phyloP scores from a whole-genome alignment of 1,140 invertebrate species.

The Pissodes strobi region DNA sequence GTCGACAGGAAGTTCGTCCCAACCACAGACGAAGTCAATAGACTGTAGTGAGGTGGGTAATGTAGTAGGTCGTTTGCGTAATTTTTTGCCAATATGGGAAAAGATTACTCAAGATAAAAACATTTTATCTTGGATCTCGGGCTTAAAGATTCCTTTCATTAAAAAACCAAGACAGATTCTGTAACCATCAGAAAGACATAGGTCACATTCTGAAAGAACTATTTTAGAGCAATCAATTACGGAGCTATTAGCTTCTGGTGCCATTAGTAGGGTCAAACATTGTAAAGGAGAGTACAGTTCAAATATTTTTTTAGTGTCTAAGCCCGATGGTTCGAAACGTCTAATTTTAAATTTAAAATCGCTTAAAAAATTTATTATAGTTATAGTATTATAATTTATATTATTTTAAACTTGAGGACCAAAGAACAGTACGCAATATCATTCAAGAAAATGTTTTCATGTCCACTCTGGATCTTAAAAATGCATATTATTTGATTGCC shows the following conservation, averaged over 20 bases:
- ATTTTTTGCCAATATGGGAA: conserved; percentile 3
- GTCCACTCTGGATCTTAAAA: conserved; percentile 1
- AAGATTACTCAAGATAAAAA: conserved; percentile 7
- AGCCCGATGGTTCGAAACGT: too few species aligned
- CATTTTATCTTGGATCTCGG: conserved; percentile 3
- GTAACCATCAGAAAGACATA: too few species aligned
- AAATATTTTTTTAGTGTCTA: too few species aligned
- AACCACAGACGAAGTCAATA: too few species aligned
- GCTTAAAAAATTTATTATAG: too few species aligned
- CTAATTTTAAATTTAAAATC: too few species aligned
- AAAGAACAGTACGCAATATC: too few species aligned
- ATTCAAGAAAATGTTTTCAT: background rate
- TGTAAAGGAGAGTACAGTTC: background rate
- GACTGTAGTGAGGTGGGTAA: too few species aligned
- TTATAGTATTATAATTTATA: too few species aligned
- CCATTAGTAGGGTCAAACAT: background rate
- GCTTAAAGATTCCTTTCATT: background rate
- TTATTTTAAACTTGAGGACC: too few species aligned
- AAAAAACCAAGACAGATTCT: background rate
- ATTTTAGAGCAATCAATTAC: background rate
- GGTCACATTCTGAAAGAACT: background rate
- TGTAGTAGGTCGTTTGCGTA: background rate
- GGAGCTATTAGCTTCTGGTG: background rate
- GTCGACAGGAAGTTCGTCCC: background rate
- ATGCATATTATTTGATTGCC: conserved; percentile 1